Conservation (phyloP, 1,140 invertebrate genomes). For the Neelides sp. region DNA sequence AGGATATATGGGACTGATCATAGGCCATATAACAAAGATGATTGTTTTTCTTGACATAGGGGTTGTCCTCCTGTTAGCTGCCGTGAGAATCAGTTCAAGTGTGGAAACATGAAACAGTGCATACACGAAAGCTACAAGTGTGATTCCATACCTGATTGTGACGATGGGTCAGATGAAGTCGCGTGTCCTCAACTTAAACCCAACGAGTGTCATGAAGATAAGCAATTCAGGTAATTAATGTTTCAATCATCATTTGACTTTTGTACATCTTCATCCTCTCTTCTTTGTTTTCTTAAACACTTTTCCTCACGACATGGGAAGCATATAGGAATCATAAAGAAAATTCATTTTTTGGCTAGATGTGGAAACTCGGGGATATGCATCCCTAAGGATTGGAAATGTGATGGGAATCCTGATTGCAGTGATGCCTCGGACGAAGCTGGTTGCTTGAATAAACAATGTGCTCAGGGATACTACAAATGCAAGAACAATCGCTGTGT, state of each 20-base stretch:
- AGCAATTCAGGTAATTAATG: slow-evolving; percentile 61
- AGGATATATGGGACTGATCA: too few relatives aligned
- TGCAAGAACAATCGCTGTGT: slow-evolving; percentile 82
- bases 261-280: slow-evolving; percentile 3
- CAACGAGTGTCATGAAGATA: slow-evolving; percentile 73
- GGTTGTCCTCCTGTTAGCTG: slow-evolving; percentile 91
- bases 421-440: slow-evolving; percentile 81
- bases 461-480: slow-evolving; percentile 56
- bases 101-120: slow-evolving; percentile 78
- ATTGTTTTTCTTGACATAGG: too few relatives aligned
- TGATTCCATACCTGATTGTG: slow-evolving; percentile 59
- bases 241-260: background rate
- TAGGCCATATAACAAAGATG: too few relatives aligned
- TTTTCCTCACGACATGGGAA: too few relatives aligned
- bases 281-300: too few relatives aligned
- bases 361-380: slow-evolving; percentile 71
- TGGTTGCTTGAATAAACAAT: slow-evolving; percentile 49
- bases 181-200: slow-evolving; percentile 35
- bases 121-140: slow-evolving; percentile 87
- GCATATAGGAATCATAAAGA: too few relatives aligned
- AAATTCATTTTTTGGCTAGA: too few relatives aligned
- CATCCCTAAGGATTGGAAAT: slow-evolving; percentile 85
- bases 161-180: slow-evolving; percentile 47
- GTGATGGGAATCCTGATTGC: slow-evolving; percentile 72
- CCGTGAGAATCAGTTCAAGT: slow-evolving; percentile 83